These are phyloP conservation scores for Pollenia amentaria DNA, from an alignment of 2,888 invertebrate genomes.

Conservation along the genomic window DNA sequence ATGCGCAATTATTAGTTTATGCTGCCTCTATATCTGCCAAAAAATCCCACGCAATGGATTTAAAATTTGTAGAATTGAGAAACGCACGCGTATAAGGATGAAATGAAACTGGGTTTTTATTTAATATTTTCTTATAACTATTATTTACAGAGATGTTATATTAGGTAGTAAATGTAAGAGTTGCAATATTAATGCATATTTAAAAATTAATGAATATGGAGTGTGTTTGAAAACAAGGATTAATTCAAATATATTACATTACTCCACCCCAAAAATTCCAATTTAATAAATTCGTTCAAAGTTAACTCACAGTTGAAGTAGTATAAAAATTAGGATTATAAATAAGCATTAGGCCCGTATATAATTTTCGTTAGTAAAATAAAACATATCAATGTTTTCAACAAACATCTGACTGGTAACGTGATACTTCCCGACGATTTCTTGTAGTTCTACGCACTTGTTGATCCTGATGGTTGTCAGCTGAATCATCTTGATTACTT, in stretches of 20 bases:
- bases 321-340: no score
- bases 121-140: background rate
- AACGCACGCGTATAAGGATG: background rate
- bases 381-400: conserved; percentile 31
- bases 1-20: no score
- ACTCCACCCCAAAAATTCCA: conserved; percentile 34
- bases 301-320: background rate
- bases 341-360: no score
- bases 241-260: conserved; percentile 36
- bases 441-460: conserved; percentile 45
- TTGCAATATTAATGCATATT: background rate
- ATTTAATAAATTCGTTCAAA: background rate
- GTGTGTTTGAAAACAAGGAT: background rate
- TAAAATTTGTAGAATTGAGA: background rate
- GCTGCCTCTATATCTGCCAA: no score
- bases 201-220: background rate
- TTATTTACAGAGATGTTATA: background rate
- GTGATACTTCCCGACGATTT: conserved; percentile 45
- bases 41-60: no score
- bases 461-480: conserved; percentile 14
- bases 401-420: no score
- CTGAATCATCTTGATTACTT: background rate
- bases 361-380: conserved; percentile 25
- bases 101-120: background rate
- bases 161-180: background rate